phyloP scores from a whole-genome alignment of 1,140 invertebrate species.

The Drosophila chauvacae region DNA sequence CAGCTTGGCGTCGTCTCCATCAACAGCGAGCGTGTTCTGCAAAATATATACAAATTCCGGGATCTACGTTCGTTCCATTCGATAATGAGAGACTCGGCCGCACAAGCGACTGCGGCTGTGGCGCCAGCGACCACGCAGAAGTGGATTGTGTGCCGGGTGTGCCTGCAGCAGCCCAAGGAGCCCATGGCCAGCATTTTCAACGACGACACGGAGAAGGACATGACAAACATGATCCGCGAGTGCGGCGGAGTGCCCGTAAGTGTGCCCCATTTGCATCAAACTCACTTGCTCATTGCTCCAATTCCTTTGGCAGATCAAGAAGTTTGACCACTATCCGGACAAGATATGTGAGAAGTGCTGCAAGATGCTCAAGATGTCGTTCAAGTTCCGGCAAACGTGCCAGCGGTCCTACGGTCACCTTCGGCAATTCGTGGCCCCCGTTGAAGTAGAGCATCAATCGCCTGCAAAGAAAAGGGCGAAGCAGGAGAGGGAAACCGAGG shows the following conservation, averaged over 20 bases:
- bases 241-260: slow-evolving; percentile 81
- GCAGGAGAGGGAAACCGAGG: slow-evolving; percentile 11
- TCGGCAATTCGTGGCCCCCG: slow-evolving; percentile 76
- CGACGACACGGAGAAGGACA: slow-evolving; percentile 75
- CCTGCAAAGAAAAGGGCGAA: slow-evolving; percentile 12
- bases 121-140: slow-evolving; percentile 62
- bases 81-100: slow-evolving; percentile 51
- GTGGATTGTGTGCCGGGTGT: slow-evolving; percentile 80
- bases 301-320: slow-evolving; percentile 60
- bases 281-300: background rate
- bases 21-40: slow-evolving; percentile 26
- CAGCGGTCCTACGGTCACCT: slow-evolving; percentile 78
- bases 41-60: background rate
- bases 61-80: background rate
- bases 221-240: slow-evolving; percentile 80
- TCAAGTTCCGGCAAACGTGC: slow-evolving; percentile 71
- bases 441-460: slow-evolving; percentile 58
- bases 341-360: slow-evolving; percentile 77
- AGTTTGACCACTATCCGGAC: slow-evolving; percentile 80
- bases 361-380: slow-evolving; percentile 64
- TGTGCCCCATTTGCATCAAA: background rate
- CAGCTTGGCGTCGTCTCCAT: slow-evolving; percentile 52
- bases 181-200: slow-evolving; percentile 76
- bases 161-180: slow-evolving; percentile 77
- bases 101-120: slow-evolving; percentile 18